phyloP scores from a whole-genome alignment of 1,140 invertebrate genomes.

The Lycorma delicatula region DNA sequence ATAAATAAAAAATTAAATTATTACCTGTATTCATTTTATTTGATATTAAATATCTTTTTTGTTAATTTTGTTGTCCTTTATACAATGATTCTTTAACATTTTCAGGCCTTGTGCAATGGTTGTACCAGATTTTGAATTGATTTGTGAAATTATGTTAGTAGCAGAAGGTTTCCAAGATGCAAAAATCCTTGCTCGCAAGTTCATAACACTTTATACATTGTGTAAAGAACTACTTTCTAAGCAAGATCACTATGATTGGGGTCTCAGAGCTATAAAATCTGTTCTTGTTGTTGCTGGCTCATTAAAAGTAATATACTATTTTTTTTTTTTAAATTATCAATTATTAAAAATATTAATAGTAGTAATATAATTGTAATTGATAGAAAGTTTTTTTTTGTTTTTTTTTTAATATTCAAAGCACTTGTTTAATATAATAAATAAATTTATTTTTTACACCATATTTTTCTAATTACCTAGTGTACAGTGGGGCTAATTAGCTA shows the following conservation, averaged over 20 bases:
- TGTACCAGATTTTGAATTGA: slow-evolving; percentile 93
- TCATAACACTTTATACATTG: slow-evolving; percentile 90
- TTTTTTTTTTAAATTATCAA: background rate
- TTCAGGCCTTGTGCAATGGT: slow-evolving; percentile 91
- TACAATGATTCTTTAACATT: too few species aligned
- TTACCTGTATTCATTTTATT: too few species aligned
- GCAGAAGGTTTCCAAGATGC: slow-evolving; percentile 96
- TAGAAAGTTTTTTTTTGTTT: too few species aligned
- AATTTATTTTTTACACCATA: too few species aligned
- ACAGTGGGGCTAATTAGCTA: too few species aligned
- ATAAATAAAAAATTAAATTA: too few species aligned
- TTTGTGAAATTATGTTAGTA: slow-evolving; percentile 97
- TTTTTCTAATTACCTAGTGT: too few species aligned
- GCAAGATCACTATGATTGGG: slow-evolving; percentile 98
- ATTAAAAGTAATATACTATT: slow-evolving; percentile 66
- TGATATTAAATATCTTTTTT: too few species aligned
- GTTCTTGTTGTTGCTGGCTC: slow-evolving; percentile 93
- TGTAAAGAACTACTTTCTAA: slow-evolving; percentile 92
- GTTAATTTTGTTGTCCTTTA: too few species aligned
- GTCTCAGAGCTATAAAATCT: slow-evolving; percentile 89
- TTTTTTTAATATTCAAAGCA: too few species aligned
- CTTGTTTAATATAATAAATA: too few species aligned
- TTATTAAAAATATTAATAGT: background rate
- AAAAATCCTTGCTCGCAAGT: slow-evolving; percentile 83
- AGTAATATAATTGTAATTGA: background rate